Conservation (phyloP, 1,140 invertebrate species). For the Oryzaephilus surinamensis region DNA sequence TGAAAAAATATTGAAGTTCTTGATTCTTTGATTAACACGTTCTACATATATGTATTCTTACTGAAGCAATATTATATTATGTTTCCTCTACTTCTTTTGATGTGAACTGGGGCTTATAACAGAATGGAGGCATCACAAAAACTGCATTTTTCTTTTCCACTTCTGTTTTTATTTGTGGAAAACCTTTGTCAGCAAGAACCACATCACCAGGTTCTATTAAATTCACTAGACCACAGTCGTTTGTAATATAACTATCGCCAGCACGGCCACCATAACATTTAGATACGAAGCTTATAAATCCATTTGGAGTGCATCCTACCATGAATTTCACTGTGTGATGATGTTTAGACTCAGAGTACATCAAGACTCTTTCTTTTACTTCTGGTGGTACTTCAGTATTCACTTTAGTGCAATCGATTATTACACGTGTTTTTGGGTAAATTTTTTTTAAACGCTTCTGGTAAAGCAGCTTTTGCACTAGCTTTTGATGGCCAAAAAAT, state of each 20-base stretch:
- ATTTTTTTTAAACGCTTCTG: not conserved
- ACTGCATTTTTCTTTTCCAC: conserved; percentile 13
- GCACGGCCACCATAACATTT: conserved; percentile 12
- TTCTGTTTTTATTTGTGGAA: conserved; percentile 16
- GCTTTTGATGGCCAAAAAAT: not conserved
- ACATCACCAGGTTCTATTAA: conserved; percentile 27
- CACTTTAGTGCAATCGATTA: not conserved
- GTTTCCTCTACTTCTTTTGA: too few relatives aligned
- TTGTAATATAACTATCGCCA: conserved; percentile 11
- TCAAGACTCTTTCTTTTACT: conserved; percentile 6
- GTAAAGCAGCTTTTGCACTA: not conserved
- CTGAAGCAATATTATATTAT: too few relatives aligned
- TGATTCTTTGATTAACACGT: too few relatives aligned
- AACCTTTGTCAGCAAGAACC: conserved; percentile 33
- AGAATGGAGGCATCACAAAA: conserved; percentile 29
- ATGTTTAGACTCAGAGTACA: conserved; percentile 10
- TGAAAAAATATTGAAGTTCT: too few relatives aligned
- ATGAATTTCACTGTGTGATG: conserved; percentile 13
- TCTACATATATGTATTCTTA: too few relatives aligned
- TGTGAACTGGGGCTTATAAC: too few relatives aligned
- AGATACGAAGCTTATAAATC: conserved; percentile 16
- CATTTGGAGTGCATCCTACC: conserved; percentile 11
- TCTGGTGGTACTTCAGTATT: conserved; percentile 4
- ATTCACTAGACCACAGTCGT: conserved; percentile 24
- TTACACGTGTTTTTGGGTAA: not conserved